These are phyloP conservation scores for Chaenodraco wilsoni DNA, from an alignment of 2,797 vertebrate genomes.

Conservation along the genomic window DNA sequence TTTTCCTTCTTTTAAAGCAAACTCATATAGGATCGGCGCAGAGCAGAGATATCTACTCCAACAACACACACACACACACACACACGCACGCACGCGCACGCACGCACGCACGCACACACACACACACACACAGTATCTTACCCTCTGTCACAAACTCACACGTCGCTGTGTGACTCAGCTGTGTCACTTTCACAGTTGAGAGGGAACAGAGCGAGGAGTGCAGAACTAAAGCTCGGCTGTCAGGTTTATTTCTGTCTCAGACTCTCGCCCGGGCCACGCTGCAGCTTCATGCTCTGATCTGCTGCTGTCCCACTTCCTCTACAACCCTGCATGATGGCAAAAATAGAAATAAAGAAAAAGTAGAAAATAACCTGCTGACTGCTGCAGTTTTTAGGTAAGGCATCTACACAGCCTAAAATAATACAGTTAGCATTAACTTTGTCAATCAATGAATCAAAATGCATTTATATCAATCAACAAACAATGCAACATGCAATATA, in stretches of 20 bases:
- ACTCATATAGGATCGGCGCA: too few relatives aligned
- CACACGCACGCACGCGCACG: neutral
- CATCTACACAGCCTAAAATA: neutral
- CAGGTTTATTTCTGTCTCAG: conserved; percentile 67
- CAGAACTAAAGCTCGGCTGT: conserved; percentile 65
- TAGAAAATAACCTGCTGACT: neutral
- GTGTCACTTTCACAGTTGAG: conserved; percentile 60
- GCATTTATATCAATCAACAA: too few relatives aligned
- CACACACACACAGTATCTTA: neutral
- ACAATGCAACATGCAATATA: too few relatives aligned
- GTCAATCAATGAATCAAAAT: too few relatives aligned
- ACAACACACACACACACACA: neutral
- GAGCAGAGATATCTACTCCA: too few relatives aligned
- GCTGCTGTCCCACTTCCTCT: conserved; percentile 51
- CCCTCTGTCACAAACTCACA: conserved; percentile 20
- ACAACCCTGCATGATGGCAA: neutral
- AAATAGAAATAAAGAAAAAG: conserved; percentile 2
- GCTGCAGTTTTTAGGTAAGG: neutral
- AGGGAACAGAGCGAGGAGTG: conserved; percentile 57
- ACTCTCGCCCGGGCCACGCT: conserved; percentile 15
- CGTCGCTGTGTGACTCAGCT: conserved; percentile 62
- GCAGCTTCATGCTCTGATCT: conserved; percentile 57
- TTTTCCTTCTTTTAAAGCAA: too few relatives aligned
- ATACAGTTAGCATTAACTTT: neutral
- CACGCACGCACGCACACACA: neutral